Evolutionary conservation across 2,797 vertebrate species (phyloP).

Genomic region (Lerista edwardsae): DNA sequence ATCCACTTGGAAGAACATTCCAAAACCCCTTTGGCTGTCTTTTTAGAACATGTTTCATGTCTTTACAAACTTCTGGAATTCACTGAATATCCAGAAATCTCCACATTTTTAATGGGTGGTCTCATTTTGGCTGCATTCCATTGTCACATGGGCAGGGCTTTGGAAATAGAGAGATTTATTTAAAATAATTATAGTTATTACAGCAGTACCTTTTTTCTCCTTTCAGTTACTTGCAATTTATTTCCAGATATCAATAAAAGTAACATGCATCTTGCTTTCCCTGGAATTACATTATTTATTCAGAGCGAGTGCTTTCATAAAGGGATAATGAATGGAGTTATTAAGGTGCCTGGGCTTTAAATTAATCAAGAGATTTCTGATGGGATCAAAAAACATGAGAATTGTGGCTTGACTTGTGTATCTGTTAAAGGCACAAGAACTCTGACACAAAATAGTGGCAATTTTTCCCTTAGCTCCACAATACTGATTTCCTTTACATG

Average conservation of each 20-base stretch:
- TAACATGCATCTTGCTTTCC: neutral
- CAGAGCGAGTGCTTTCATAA: neutral
- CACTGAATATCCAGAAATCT: too few species aligned
- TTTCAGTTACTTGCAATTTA: accelerated
- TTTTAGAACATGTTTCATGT: too few species aligned
- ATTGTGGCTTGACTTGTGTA: neutral
- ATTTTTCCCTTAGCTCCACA: neutral
- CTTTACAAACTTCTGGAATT: too few species aligned
- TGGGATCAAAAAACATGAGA: neutral
- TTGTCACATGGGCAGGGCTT: too few species aligned
- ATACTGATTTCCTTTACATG: neutral
- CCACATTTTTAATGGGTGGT: too few species aligned
- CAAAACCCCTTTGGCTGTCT: too few species aligned
- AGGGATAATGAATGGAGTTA: conserved; percentile 11
- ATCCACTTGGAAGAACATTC: too few species aligned
- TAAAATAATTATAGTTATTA: neutral
- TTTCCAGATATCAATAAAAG: neutral
- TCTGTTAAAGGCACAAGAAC: neutral
- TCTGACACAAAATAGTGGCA: neutral
- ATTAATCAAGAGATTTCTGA: neutral
- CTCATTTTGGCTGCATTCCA: too few species aligned
- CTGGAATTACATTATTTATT: neutral
- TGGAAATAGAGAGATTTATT: neutral
- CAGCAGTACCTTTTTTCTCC: neutral
- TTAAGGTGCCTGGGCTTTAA: neutral